phyloP scores from a whole-genome alignment of 2,113 vertebrate genomes.

The Calidris pygmaea region DNA sequence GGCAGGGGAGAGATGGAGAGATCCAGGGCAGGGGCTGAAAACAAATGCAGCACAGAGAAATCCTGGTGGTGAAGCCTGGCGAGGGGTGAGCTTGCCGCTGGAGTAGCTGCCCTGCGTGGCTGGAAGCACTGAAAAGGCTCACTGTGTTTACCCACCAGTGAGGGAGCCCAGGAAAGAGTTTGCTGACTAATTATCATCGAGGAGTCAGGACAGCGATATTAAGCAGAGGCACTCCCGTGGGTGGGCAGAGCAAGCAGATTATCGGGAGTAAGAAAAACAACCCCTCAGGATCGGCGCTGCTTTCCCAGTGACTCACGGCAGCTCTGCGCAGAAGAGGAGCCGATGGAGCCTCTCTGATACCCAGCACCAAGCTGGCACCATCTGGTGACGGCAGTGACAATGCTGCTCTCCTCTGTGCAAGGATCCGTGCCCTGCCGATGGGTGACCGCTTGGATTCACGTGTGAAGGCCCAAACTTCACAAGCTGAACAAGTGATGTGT shows the following conservation, averaged over 20 bases:
- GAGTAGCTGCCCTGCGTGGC: fast-evolving
- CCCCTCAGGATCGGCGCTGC: neutral
- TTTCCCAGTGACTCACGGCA: neutral
- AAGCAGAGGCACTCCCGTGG: neutral
- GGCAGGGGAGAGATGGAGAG: neutral
- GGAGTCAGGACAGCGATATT: neutral
- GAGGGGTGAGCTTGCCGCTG: neutral
- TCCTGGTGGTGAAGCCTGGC: neutral
- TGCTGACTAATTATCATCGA: neutral
- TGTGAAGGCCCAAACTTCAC: neutral
- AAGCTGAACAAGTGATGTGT: fast-evolving
- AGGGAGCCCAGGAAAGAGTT: neutral
- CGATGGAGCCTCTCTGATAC: neutral
- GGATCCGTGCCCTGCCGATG: neutral
- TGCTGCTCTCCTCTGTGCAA: fast-evolving
- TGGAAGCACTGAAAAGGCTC: neutral
- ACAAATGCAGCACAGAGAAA: neutral
- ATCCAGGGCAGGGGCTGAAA: neutral
- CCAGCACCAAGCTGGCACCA: neutral
- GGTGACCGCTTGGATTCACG: neutral
- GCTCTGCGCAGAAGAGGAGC: neutral
- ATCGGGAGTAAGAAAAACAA: neutral
- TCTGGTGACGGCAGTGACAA: neutral
- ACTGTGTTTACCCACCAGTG: neutral
- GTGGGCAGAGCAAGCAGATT: neutral